A percentile compares a stretch with the other conserved stretches of the same genome.
These are phyloP conservation scores for human DNA, from an alignment of 2,113 vertebrate genomes.

Conservation along the genomic window DNA sequence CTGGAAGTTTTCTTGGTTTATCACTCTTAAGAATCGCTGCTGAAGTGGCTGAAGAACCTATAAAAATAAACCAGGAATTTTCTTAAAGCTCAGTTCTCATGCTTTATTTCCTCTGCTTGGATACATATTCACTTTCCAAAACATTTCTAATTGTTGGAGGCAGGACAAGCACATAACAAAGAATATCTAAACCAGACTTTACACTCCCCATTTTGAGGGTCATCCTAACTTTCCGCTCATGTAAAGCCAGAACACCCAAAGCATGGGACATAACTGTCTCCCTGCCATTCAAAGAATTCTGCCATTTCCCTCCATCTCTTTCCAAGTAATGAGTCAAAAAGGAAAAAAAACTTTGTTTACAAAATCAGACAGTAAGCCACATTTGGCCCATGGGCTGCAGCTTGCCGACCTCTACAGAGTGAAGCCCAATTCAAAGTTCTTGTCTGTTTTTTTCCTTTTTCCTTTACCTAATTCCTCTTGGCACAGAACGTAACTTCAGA, in stretches of 20 bases:
- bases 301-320: background rate
- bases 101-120: background rate
- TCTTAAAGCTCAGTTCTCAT: background rate
- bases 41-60: constrained; percentile 98
- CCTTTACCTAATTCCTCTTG: background rate
- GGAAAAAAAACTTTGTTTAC: background rate
- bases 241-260: background rate
- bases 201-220: background rate
- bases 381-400: background rate
- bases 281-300: background rate
- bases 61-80: background rate
- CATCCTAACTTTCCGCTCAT: background rate
- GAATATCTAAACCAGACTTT: background rate
- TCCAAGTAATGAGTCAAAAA: background rate
- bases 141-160: background rate
- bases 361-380: background rate
- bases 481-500: background rate
- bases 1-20: constrained; percentile 98
- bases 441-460: background rate
- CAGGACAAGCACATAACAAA: background rate
- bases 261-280: background rate
- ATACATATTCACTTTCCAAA: background rate
- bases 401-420: background rate
- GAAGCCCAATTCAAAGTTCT: background rate
- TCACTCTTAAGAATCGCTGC: constrained; percentile 97